Conservation (phyloP, 2,113 vertebrate species). For the Microtus pennsylvanicus region DNA sequence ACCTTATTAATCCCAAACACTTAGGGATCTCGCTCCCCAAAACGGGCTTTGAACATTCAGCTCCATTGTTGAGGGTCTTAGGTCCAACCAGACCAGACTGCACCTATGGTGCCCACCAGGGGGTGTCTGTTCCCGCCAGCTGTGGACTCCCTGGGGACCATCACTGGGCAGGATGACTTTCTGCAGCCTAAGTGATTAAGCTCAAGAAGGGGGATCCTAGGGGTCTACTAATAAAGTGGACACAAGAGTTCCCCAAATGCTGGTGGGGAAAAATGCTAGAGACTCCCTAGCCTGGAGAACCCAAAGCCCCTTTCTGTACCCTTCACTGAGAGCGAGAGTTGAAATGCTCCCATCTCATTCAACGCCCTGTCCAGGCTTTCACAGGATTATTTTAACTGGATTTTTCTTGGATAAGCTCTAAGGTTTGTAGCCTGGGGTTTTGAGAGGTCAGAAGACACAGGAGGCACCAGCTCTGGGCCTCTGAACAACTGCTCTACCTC, state of each 20-base stretch:
- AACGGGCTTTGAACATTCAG: not conserved
- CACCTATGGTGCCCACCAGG: not conserved
- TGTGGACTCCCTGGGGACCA: not conserved
- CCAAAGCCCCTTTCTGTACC: not conserved
- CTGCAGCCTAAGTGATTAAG: not conserved
- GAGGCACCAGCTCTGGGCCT: not conserved
- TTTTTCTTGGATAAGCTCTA: not conserved
- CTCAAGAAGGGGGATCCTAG: not conserved
- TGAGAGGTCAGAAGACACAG: not conserved
- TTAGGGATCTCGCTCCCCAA: slow-evolving; percentile 2
- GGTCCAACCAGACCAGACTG: not conserved
- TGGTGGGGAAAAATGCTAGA: not conserved
- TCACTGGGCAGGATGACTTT: not conserved
- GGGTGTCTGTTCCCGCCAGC: not conserved
- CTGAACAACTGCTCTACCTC: not conserved
- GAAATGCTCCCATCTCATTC: not conserved
- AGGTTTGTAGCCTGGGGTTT: not conserved
- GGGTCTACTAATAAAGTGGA: not conserved
- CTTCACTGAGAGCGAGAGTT: not conserved
- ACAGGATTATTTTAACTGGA: not conserved
- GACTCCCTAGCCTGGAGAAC: not conserved
- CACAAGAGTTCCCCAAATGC: not conserved
- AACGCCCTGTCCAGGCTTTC: not conserved
- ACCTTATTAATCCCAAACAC: not conserved
- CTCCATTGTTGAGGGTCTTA: not conserved